These are phyloP conservation scores for Otis tarda DNA, from an alignment of 2,113 vertebrate genomes.

Conservation along the genomic window DNA sequence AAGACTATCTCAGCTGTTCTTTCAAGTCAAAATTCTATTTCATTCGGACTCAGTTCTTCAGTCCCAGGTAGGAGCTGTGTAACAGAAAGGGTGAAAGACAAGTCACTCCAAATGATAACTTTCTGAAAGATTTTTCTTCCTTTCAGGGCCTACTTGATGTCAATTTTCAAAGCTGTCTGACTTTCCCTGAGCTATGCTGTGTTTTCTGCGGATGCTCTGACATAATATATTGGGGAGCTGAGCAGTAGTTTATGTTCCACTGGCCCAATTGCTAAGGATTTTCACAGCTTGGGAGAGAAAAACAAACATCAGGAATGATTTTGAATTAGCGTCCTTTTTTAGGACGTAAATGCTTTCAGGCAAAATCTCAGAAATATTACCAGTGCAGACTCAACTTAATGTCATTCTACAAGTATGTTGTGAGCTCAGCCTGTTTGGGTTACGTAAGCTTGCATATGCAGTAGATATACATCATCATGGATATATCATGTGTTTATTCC, in stretches of 20 bases:
- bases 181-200: background rate
- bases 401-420: background rate
- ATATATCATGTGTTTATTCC: background rate
- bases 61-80: background rate
- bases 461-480: background rate
- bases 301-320: background rate
- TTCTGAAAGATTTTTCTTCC: background rate
- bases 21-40: background rate
- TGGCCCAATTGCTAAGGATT: background rate
- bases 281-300: background rate
- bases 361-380: background rate
- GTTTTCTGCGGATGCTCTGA: background rate
- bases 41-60: background rate
- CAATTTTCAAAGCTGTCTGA: background rate
- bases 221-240: background rate
- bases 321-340: background rate
- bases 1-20: background rate
- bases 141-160: background rate
- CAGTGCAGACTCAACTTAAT: background rate
- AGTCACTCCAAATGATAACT: background rate
- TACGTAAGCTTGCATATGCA: background rate
- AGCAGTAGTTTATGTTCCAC: background rate
- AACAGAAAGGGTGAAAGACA: background rate
- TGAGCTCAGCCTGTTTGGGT: background rate
- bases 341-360: background rate